These are phyloP conservation scores for human (Homo sapiens) DNA, from an alignment of 2,113 vertebrate species.

Conservation along the genomic window GRCh38 chr5:90611501-90612000, in stretches of 20 bases:
- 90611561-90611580: neutral
- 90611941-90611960: constrained; percentile 21
- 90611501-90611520: neutral
- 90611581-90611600: neutral
- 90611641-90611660: constrained; percentile 23
- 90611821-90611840: neutral
- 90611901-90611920: constrained; percentile 2
- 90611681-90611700: neutral
- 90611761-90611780: neutral
- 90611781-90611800: constrained; percentile 26
- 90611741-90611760: neutral
- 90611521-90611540: neutral
- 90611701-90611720: constrained; percentile 1
- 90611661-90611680: neutral
- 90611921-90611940: constrained; percentile 46
- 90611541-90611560: neutral
- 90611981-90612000: constrained; percentile 47
- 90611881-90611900: constrained; percentile 35
- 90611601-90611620: neutral
- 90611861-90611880: neutral
- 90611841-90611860: constrained; percentile 10
- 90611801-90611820: neutral
- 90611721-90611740: constrained; percentile 24
- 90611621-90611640: constrained; percentile 1
- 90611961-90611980: constrained; percentile 28